Conservation (phyloP, 2,113 vertebrate species). For the Hemichromis elongatus region DNA sequence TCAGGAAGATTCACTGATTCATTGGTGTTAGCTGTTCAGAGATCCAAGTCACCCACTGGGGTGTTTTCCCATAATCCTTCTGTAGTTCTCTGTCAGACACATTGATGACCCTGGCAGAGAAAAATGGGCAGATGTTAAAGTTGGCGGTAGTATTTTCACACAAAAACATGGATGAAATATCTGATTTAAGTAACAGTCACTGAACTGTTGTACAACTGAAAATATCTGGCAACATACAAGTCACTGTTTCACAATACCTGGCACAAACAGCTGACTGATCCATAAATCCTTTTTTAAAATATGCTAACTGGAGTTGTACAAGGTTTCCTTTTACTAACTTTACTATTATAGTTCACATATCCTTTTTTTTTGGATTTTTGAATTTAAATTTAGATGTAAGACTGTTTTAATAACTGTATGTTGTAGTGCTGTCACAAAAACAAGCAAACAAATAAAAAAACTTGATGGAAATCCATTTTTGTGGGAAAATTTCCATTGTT, state of each 20-base stretch:
- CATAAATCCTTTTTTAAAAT: not conserved
- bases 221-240: not conserved
- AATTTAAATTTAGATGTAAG: not conserved
- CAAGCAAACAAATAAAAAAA: not conserved
- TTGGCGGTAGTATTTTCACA: slow-evolving; percentile 5
- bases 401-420: not conserved
- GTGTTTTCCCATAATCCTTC: not conserved
- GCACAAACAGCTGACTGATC: not conserved
- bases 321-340: not conserved
- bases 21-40: not conserved
- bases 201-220: not conserved
- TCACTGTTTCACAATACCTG: not conserved
- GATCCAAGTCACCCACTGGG: not conserved
- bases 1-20: not conserved
- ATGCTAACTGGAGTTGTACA: not conserved
- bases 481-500: not conserved
- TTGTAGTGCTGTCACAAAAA: not conserved
- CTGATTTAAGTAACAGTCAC: not conserved
- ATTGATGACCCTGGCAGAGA: not conserved
- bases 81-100: not conserved
- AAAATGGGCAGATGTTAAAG: slow-evolving; percentile 5
- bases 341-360: not conserved
- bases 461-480: not conserved
- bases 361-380: not conserved
- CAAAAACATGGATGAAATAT: slow-evolving; percentile 4